phyloP scores from a whole-genome alignment of 2,888 invertebrate genomes.

The Pammene aurita region DNA sequence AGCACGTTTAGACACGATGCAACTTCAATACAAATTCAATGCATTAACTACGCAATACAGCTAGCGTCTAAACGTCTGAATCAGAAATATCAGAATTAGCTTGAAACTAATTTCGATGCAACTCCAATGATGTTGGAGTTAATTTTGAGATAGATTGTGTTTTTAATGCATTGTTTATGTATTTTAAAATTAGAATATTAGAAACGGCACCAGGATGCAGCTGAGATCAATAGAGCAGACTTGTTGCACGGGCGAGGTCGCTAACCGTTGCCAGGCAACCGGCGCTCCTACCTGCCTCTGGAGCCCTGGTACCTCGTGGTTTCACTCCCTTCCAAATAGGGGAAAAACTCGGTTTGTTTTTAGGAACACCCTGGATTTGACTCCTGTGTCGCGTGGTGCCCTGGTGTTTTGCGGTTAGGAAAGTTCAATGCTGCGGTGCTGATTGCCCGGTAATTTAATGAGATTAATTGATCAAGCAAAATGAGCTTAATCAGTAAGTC shows the following conservation, averaged over 20 bases:
- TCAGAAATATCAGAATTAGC: too few relatives aligned
- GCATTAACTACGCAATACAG: too few relatives aligned
- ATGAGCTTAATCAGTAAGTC: too few relatives aligned
- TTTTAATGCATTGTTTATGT: too few relatives aligned
- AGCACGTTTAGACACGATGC: too few relatives aligned
- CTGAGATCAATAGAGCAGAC: conserved; percentile 42
- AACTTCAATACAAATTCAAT: too few relatives aligned
- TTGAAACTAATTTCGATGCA: too few relatives aligned
- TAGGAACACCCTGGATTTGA: conserved; percentile 28
- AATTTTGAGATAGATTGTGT: too few relatives aligned
- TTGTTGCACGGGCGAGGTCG: conserved; percentile 44
- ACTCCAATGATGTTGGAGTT: too few relatives aligned
- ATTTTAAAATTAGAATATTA: too few relatives aligned
- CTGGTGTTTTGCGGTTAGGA: conserved; percentile 23
- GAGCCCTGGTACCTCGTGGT: conserved; percentile 33
- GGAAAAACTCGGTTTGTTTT: conserved; percentile 13
- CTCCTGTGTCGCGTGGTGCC: conserved; percentile 3
- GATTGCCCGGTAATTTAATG: not conserved
- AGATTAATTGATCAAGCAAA: not conserved
- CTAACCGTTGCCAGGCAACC: conserved; percentile 54
- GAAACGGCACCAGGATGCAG: conserved; percentile 36
- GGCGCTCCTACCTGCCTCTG: conserved; percentile 38
- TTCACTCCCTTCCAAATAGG: conserved; percentile 17
- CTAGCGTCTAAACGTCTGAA: too few relatives aligned
- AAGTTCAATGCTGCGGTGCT: conserved; percentile 7